Base-by-base conservation (phyloP, 2,888 invertebrate genomes). In the Lacanobia wlatinum region DNA sequence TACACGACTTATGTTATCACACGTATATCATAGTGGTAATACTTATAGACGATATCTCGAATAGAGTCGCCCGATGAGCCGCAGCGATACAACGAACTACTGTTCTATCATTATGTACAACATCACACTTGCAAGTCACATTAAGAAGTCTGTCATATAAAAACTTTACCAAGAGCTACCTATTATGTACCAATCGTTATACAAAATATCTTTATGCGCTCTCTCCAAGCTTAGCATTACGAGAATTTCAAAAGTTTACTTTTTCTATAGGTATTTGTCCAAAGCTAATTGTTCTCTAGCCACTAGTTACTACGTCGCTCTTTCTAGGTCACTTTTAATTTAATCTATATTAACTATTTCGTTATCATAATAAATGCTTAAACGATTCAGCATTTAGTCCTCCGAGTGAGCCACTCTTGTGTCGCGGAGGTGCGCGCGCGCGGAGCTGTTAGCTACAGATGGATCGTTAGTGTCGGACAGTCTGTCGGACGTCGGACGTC, bases 111-210 rank as follows among this genome's bases (percentile, higher is more conserved):
- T 87, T 94, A 94, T 94, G 87, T 94, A 95, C 94, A 95, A 93
- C 92, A 95, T 96, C 95, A 95, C 95, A 95, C 95, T 95, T 93
- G 92, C 93, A 94, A 94, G 95, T 95, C 95, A 95, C 96, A 93
- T 95, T 91, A 90, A 94, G 93, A 93, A 94, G 91, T 93, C 92
- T 92, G 93, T 94, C 92, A 93, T 95, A 94, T 95, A 95, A 94
- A 95, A 95, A 94, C 92, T 92, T 94, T 93, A 94, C 90, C 91
- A 93, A 94, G 92, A 91, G 87, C 90, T 94, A 94, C 81, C 90
- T 94, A 94, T 89, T 84, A 93, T 89, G 88, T 93, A 92, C 93
- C 91, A 93, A 94, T 94, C 92, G 93, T 94, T 95, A 96, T 95
- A 96, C 94, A 96, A 96, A 96, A 96, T 95, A 96, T 94, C 88